Conservation (phyloP, 2,888 invertebrate genomes). For the Leptinotarsa haldemani region DNA sequence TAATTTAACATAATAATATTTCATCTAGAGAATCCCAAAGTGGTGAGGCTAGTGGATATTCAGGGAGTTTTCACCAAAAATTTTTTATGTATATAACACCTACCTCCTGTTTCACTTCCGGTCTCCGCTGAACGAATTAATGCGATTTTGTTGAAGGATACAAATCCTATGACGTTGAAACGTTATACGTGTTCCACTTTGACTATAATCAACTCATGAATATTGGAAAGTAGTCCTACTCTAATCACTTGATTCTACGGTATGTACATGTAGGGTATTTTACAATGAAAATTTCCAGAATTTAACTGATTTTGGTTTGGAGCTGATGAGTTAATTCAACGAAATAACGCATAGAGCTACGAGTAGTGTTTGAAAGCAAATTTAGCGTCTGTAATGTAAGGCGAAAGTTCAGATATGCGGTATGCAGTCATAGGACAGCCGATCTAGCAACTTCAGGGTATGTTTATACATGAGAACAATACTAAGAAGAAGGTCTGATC, state of each 20-base stretch:
- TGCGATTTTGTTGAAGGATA: neutral
- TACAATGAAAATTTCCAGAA: neutral
- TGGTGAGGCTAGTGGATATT: neutral
- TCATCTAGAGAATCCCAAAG: too few relatives aligned
- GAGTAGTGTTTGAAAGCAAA: too few relatives aligned
- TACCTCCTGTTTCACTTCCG: neutral
- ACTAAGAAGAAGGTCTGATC: too few relatives aligned
- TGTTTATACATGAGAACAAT: too few relatives aligned
- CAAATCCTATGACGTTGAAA: constrained; percentile 4
- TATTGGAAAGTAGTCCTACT: neutral
- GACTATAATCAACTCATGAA: constrained; percentile 3
- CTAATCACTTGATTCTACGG: neutral
- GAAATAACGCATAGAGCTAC: too few relatives aligned
- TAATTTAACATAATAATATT: too few relatives aligned
- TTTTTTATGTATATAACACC: neutral
- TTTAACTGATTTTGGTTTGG: neutral
- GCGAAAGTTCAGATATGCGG: too few relatives aligned
- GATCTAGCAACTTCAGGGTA: too few relatives aligned
- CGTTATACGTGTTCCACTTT: constrained; percentile 1
- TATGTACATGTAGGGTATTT: neutral
- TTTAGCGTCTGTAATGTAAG: too few relatives aligned
- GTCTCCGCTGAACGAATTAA: neutral
- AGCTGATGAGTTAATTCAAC: too few relatives aligned
- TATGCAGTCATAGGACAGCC: too few relatives aligned
- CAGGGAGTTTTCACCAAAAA: neutral